Base-by-base conservation (phyloP, 2,113 vertebrate species). In the Setophaga petechia region DNA sequence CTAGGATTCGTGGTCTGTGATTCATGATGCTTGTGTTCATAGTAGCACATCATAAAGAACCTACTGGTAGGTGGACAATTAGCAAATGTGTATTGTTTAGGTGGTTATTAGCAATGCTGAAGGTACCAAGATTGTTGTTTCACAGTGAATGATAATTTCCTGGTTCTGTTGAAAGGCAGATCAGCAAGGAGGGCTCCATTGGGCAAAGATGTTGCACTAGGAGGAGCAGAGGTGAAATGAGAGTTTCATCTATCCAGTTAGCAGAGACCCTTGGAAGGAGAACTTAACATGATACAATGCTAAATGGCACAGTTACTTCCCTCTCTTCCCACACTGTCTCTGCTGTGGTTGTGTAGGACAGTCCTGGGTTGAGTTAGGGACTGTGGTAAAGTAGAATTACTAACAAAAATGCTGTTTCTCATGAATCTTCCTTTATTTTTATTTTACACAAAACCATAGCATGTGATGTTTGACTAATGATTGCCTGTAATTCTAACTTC, bases 371-470 rank as follows among this genome's bases (percentile, higher is more conserved):
- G 58, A 49, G 39, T 57, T 65, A 76, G 3, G 11, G n/a, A 47
- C 30, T 21, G 33, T 41, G 41, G 33, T 59, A 82, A 67, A 81
- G 54, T 39, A 72, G 55, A 86, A 27, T 59, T 87, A 28, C 22
- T 72, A 52, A 63, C 31, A 76, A 62, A 92, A 84, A 65, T n/a
- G 37, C 41, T 82, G 41, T 24, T 69, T 63, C 10, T 69, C 17
- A 15, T 82, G 19, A 51, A 28, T 82, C 31, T 68, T 69, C 20
- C 9, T 77, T 62, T 59, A 33, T 44, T 78, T 77, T 87, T 68
- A 61, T 77, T 78, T 68, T 31, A 6, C 20, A 0, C 1, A 2
- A 47, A 81, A 83, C 19, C 20, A 62, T 27, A 1, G 0, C 37
- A 49, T 24, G 8, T 58, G 31, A 69, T 80, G 33, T 76, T 39